These are phyloP conservation scores for Castor canadensis DNA, from an alignment of 2,113 vertebrate genomes.

Conservation along the genomic window DNA sequence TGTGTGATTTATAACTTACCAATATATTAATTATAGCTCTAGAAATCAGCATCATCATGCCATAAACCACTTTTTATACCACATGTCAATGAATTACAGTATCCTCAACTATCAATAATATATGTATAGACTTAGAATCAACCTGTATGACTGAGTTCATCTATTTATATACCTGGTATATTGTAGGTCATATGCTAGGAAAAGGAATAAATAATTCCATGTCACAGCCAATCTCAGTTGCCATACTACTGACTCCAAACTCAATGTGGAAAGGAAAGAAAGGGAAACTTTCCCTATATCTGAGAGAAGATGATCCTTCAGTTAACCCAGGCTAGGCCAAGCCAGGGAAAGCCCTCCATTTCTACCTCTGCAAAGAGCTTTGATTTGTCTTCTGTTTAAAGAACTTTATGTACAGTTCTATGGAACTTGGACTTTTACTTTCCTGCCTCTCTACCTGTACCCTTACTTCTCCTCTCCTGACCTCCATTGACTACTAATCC, in stretches of 20 bases:
- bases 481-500: background rate
- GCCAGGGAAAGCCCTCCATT: background rate
- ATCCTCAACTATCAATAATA: background rate
- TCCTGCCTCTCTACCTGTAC: background rate
- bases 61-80: background rate
- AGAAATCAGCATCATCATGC: conserved; percentile 5
- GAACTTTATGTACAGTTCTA: background rate
- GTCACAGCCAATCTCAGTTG: background rate
- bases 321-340: background rate
- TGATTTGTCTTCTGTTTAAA: background rate
- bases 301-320: background rate
- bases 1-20: background rate
- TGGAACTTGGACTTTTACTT: background rate
- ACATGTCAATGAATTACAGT: background rate
- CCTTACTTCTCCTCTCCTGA: background rate
- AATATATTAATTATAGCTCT: background rate
- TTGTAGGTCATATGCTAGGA: background rate
- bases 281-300: background rate
- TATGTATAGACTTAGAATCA: background rate
- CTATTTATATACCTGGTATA: background rate
- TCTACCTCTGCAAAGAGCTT: background rate
- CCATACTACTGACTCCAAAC: background rate
- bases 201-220: background rate
- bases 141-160: background rate
- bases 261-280: background rate